Conservation (phyloP, 2,888 invertebrate genomes). For the Leptopilina drosophilae region DNA sequence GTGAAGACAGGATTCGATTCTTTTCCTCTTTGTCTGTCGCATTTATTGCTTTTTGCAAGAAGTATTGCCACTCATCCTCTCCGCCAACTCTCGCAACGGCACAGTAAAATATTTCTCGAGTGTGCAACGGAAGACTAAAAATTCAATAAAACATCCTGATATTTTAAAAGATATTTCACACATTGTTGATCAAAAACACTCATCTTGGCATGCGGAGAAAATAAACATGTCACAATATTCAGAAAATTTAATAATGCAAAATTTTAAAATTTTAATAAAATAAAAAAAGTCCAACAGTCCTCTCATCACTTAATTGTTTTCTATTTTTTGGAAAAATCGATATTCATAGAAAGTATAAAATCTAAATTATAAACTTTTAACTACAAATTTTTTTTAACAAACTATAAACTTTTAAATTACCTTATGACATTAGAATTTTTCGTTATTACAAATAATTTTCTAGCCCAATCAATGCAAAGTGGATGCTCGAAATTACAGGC, state of each 20-base stretch:
- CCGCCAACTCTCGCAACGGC: slow-evolving; percentile 67
- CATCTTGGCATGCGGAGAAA: neutral
- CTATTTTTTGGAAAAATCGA: too few species aligned
- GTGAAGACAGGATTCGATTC: slow-evolving; percentile 66
- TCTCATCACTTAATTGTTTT: too few species aligned
- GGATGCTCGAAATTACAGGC: slow-evolving; percentile 66
- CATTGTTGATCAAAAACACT: neutral
- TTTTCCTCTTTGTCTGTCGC: slow-evolving; percentile 64
- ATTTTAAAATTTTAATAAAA: too few species aligned
- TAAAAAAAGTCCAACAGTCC: too few species aligned
- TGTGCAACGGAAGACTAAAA: slow-evolving; percentile 64
- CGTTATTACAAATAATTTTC: slow-evolving; percentile 50
- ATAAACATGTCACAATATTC: neutral
- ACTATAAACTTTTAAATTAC: neutral
- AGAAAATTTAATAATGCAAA: too few species aligned
- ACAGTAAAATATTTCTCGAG: slow-evolving; percentile 66
- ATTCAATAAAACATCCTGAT: neutral
- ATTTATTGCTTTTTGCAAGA: slow-evolving; percentile 59
- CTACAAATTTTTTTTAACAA: too few species aligned
- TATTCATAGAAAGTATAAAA: too few species aligned
- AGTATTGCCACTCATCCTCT: slow-evolving; percentile 66
- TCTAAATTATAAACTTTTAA: too few species aligned
- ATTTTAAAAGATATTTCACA: neutral
- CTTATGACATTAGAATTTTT: slow-evolving; percentile 43
- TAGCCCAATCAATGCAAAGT: slow-evolving; percentile 65